These are phyloP conservation scores for Erpetoichthys calabaricus DNA, from an alignment of 2,797 vertebrate species.

Conservation along the genomic window DNA sequence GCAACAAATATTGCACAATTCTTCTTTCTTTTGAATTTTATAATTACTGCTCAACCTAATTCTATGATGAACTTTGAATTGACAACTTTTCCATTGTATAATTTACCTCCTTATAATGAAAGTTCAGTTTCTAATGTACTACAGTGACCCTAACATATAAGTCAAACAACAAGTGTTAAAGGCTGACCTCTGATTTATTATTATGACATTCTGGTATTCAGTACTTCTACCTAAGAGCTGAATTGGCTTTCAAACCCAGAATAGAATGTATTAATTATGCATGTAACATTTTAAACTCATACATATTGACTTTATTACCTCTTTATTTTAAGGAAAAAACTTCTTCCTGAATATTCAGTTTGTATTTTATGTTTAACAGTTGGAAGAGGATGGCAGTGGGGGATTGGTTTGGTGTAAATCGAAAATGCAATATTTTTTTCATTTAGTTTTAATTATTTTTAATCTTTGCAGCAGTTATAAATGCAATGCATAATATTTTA, in stretches of 20 bases:
- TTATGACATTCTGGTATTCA: slow-evolving; percentile 11
- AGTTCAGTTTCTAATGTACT: slow-evolving; percentile 6
- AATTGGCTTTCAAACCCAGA: slow-evolving; percentile 8
- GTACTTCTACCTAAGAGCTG: neutral
- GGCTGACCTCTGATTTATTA: slow-evolving; percentile 4
- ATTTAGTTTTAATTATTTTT: neutral
- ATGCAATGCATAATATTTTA: too few relatives aligned
- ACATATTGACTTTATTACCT: neutral
- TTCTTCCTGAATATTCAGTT: too few relatives aligned
- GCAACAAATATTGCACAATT: too few relatives aligned
- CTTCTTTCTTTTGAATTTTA: too few relatives aligned
- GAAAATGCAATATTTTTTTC: neutral
- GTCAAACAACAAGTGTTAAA: too few relatives aligned
- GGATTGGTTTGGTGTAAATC: neutral
- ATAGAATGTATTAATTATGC: slow-evolving; percentile 2
- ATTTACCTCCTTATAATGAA: neutral
- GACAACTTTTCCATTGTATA: too few relatives aligned
- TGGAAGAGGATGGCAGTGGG: too few relatives aligned
- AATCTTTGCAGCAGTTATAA: neutral
- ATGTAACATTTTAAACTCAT: neutral
- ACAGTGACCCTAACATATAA: too few relatives aligned
- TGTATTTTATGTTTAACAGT: too few relatives aligned
- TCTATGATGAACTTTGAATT: too few relatives aligned
- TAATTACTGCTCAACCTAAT: too few relatives aligned
- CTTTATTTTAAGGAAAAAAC: neutral